phyloP scores from a whole-genome alignment of 2,888 invertebrate species.

The Cantharis lateralis region DNA sequence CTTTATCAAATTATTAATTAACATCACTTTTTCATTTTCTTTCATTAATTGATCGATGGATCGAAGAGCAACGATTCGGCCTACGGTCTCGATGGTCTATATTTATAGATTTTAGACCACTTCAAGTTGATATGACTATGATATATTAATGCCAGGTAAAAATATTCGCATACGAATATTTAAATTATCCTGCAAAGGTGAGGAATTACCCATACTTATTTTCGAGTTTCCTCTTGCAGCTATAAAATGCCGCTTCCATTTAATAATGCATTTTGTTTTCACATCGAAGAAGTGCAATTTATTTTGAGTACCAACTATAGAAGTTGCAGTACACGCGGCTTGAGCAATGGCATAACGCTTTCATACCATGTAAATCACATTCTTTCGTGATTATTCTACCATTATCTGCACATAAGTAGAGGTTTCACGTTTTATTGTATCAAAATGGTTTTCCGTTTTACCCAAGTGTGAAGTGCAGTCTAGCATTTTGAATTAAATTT shows the following conservation, averaged over 20 bases:
- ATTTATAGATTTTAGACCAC: too few species aligned
- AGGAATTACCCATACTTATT: neutral
- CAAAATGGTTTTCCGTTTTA: neutral
- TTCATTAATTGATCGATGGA: too few species aligned
- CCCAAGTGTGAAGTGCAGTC: neutral
- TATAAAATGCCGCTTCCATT: slow-evolving; percentile 8
- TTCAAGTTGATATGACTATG: too few species aligned
- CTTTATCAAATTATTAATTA: too few species aligned
- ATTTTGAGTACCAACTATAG: slow-evolving; percentile 6
- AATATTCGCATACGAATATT: neutral
- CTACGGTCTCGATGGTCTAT: too few species aligned
- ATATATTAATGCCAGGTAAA: too few species aligned
- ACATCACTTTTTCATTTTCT: too few species aligned
- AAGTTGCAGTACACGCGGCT: slow-evolving; percentile 9
- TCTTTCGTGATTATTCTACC: slow-evolving; percentile 16
- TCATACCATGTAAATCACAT: slow-evolving; percentile 24
- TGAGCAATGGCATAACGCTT: slow-evolving; percentile 19
- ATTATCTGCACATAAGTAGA: slow-evolving; percentile 1
- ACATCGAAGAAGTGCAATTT: slow-evolving; percentile 14
- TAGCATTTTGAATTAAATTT: neutral
- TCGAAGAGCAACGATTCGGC: too few species aligned
- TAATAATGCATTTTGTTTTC: neutral
- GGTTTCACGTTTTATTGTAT: neutral
- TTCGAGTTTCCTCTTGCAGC: neutral
- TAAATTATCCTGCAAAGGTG: neutral